These are phyloP conservation scores for Phymastichus coffea DNA, from an alignment of 1,140 invertebrate genomes.

Conservation along the genomic window DNA sequence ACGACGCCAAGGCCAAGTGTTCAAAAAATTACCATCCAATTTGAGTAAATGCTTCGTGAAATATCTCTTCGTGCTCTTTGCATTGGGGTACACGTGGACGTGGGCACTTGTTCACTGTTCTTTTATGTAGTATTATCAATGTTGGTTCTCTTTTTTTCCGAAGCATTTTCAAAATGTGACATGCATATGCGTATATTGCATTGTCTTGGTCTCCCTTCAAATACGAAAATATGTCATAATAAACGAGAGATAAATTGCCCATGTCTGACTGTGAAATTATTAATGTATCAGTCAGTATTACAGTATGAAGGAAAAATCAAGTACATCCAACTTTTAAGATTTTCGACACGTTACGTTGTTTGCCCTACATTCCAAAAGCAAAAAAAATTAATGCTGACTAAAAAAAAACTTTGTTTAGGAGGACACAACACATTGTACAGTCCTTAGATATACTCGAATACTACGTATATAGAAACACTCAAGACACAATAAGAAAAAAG, in stretches of 20 bases:
- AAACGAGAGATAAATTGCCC: slow-evolving; percentile 31
- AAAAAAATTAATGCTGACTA: slow-evolving; percentile 38
- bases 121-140: background rate
- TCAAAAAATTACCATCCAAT: slow-evolving; percentile 12
- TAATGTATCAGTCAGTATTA: slow-evolving; percentile 55
- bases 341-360: slow-evolving; percentile 37
- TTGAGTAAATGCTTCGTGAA: slow-evolving; percentile 6
- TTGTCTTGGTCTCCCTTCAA: too few relatives aligned
- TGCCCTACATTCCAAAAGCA: slow-evolving; percentile 49
- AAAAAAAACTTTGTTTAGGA: slow-evolving; percentile 5
- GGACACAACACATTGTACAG: slow-evolving; percentile 27
- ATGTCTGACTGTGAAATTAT: slow-evolving; percentile 44
- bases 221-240: slow-evolving; percentile 30
- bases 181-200: background rate
- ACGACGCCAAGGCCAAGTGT: slow-evolving; percentile 8
- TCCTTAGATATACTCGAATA: background rate
- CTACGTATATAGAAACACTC: background rate
- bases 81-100: background rate
- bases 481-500: slow-evolving; percentile 3
- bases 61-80: background rate
- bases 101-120: background rate
- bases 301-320: slow-evolving; percentile 37
- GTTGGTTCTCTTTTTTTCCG: background rate
- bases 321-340: slow-evolving; percentile 34
- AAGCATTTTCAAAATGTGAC: background rate